Conservation (phyloP, 2,797 vertebrate species). For the Betta splendens region DNA sequence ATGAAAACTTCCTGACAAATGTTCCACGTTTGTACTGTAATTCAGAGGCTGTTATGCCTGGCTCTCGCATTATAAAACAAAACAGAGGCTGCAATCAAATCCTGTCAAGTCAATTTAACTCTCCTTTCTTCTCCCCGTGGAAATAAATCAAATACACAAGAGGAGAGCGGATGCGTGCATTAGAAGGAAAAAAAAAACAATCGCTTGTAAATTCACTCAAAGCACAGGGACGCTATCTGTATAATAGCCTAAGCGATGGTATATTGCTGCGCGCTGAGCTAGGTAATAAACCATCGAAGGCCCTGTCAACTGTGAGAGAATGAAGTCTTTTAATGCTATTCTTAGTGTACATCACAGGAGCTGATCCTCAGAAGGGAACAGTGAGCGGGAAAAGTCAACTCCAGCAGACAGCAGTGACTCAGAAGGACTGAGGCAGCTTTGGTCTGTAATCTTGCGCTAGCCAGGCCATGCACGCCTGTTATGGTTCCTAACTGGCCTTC, state of each 20-base stretch:
- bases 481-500: constrained; percentile 68
- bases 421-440: constrained; percentile 62
- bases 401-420: constrained; percentile 51
- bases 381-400: constrained; percentile 65
- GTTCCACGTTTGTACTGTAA: constrained; percentile 61
- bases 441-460: constrained; percentile 73
- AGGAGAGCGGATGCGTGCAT: constrained; percentile 53
- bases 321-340: constrained; percentile 68
- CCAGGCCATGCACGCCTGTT: constrained; percentile 69
- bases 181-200: constrained; percentile 53
- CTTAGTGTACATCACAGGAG: constrained; percentile 63
- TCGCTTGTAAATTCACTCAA: constrained; percentile 70
- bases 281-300: constrained; percentile 68
- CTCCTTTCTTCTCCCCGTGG: constrained; percentile 50
- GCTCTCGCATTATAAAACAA: constrained; percentile 70
- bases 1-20: constrained; percentile 76
- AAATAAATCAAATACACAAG: constrained; percentile 68
- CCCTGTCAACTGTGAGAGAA: constrained; percentile 55
- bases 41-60: constrained; percentile 50
- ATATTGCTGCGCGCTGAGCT: constrained; percentile 56
- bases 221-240: constrained; percentile 50
- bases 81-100: constrained; percentile 66
- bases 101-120: constrained; percentile 70
- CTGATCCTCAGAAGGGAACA: constrained; percentile 53
- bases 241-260: constrained; percentile 63